These are phyloP conservation scores for Diachrysia chrysitis DNA, from an alignment of 2,888 invertebrate genomes.

Conservation along the genomic window DNA sequence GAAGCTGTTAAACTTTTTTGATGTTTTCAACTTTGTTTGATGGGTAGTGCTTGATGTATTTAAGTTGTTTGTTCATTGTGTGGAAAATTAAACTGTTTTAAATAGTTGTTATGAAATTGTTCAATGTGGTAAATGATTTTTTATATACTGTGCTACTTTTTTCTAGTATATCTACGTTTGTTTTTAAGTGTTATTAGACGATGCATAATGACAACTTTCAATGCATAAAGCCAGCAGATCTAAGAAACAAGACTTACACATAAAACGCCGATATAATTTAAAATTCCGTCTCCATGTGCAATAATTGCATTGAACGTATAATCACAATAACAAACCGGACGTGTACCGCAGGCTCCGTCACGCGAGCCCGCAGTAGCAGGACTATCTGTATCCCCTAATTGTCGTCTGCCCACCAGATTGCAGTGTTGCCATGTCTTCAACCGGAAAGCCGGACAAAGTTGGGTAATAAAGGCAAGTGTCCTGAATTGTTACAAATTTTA, in stretches of 20 bases:
- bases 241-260: neutral
- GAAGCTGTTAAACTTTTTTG: conserved; percentile 36
- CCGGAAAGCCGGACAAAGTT: neutral
- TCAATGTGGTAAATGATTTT: too few species aligned
- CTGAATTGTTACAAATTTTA: too few species aligned
- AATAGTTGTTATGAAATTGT: neutral
- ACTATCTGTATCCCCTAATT: conserved; percentile 23
- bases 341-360: neutral
- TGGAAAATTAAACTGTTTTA: neutral
- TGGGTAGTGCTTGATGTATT: neutral
- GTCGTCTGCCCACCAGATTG: conserved; percentile 20
- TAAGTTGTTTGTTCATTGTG: neutral
- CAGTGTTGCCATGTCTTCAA: neutral
- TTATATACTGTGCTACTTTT: too few species aligned
- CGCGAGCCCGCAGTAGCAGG: neutral
- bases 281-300: neutral
- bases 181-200: too few species aligned
- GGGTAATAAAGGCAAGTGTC: neutral
- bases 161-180: too few species aligned
- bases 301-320: neutral
- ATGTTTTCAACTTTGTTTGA: conserved; percentile 6
- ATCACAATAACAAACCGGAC: conserved; percentile 3
- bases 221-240: too few species aligned
- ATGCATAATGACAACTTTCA: too few species aligned
- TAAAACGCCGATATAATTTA: neutral